Percentiles rank a stretch among this genome's conserved stretches.
Conservation (phyloP, 2,888 invertebrate species). For the Lithophane leautieri region DNA sequence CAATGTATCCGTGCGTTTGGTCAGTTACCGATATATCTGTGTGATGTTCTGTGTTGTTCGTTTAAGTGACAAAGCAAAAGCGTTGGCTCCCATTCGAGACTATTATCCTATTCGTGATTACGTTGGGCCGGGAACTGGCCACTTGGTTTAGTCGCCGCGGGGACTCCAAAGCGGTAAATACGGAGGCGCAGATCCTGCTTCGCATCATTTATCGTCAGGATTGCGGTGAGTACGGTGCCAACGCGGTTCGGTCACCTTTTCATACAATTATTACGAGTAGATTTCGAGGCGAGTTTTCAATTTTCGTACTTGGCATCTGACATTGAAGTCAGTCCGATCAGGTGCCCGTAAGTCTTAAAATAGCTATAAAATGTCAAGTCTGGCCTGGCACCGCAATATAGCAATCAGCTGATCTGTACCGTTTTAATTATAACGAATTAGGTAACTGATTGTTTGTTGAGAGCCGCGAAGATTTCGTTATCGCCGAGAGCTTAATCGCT, state of each 20-base stretch:
- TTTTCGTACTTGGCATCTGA: conserved; percentile 81
- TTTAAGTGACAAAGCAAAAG: conserved; percentile 88
- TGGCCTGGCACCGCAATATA: conserved; percentile 87
- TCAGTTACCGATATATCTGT: conserved; percentile 81
- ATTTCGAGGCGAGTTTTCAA: conserved; percentile 60
- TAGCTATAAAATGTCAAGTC: conserved; percentile 89
- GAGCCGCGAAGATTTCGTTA: conserved; percentile 74
- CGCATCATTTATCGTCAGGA: conserved; percentile 89
- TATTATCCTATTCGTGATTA: conserved; percentile 89
- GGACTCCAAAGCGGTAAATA: conserved; percentile 90
- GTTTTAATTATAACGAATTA: conserved; percentile 87
- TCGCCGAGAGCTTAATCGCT: conserved; percentile 75
- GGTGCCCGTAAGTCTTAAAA: conserved; percentile 89
- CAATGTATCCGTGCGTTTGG: conserved; percentile 85
- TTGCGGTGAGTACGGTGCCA: conserved; percentile 86
- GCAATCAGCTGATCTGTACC: conserved; percentile 88
- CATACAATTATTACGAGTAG: conserved; percentile 60
- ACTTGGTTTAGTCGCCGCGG: conserved; percentile 87
- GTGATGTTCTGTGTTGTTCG: conserved; percentile 85
- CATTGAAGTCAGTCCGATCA: conserved; percentile 88
- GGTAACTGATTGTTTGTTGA: conserved; percentile 79
- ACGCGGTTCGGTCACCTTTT: conserved; percentile 57
- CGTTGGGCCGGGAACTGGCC: conserved; percentile 87
- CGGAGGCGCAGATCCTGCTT: conserved; percentile 88
- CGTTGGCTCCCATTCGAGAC: conserved; percentile 85